Conservation (phyloP, 2,797 vertebrate genomes). For the Nannoperca australis region DNA sequence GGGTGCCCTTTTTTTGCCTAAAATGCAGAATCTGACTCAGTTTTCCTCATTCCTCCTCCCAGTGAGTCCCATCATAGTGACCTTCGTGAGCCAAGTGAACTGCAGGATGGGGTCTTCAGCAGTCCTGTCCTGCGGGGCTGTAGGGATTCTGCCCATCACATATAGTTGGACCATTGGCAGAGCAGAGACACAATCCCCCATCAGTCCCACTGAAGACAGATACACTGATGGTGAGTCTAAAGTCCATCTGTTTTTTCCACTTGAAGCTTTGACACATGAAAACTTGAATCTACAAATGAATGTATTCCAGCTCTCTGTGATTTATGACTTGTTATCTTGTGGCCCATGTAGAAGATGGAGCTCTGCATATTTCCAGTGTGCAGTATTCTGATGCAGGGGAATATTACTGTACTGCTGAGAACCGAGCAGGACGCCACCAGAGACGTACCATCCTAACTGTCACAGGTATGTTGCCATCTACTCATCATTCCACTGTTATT, state of each 20-base stretch:
- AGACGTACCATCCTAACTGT: constrained; percentile 71
- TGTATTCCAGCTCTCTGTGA: not conserved
- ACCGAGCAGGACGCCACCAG: constrained; percentile 79
- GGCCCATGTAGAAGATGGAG: constrained; percentile 72
- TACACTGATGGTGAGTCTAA: constrained; percentile 71
- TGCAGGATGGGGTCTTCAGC: constrained; percentile 66
- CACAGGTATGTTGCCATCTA: constrained; percentile 59
- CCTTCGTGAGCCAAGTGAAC: constrained; percentile 64
- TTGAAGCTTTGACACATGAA: not conserved
- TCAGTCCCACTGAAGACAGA: constrained; percentile 47
- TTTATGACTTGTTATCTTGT: not conserved
- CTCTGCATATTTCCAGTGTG: constrained; percentile 77
- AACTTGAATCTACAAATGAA: not conserved
- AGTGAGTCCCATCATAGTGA: constrained; percentile 85
- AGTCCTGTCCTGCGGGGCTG: constrained; percentile 80
- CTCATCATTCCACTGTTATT: not conserved
- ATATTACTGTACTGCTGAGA: constrained; percentile 84
- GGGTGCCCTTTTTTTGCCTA: not conserved
- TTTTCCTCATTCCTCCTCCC: not conserved
- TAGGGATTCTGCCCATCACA: constrained; percentile 81
- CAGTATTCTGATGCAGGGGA: constrained; percentile 78
- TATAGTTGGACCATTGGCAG: constrained; percentile 79
- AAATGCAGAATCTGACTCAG: not conserved
- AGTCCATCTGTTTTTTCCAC: not conserved
- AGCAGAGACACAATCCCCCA: constrained; percentile 32